These are phyloP conservation scores for Oncopeltus fasciatus DNA, from an alignment of 1,140 invertebrate species.

Conservation along the genomic window DNA sequence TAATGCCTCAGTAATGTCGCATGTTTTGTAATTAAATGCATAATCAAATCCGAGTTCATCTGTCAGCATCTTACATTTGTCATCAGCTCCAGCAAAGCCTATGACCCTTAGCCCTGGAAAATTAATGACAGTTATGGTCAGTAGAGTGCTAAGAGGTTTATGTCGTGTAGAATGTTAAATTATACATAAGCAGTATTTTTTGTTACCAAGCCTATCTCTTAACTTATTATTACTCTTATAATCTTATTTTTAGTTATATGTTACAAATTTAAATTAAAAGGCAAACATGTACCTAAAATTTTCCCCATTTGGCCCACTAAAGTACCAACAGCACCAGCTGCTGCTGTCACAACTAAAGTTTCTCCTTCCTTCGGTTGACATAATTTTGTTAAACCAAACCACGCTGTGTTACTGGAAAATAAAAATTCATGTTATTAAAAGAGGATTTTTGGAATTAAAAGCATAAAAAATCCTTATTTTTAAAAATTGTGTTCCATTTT, in stretches of 20 bases:
- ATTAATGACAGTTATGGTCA: too few relatives aligned
- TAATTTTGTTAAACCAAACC: conserved; percentile 53
- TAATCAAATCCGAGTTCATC: conserved; percentile 48
- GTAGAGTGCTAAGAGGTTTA: too few relatives aligned
- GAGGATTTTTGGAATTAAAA: too few relatives aligned
- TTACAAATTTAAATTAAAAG: too few relatives aligned
- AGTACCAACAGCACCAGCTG: conserved; percentile 51
- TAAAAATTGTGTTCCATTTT: too few relatives aligned
- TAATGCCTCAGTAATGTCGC: conserved; percentile 37
- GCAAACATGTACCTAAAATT: conserved; percentile 34
- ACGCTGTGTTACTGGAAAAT: conserved; percentile 46
- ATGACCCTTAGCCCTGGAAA: conserved; percentile 46
- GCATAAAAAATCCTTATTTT: too few relatives aligned
- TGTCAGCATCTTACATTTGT: conserved; percentile 51
- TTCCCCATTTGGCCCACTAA: conserved; percentile 60
- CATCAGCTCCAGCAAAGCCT: conserved; percentile 51
- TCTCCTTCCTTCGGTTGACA: conserved; percentile 51
- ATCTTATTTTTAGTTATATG: too few relatives aligned
- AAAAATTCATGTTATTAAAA: too few relatives aligned
- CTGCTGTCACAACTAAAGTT: conserved; percentile 46
- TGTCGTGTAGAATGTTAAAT: too few relatives aligned
- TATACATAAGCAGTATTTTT: too few relatives aligned
- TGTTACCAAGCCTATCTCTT: too few relatives aligned
- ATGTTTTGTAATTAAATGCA: conserved; percentile 55
- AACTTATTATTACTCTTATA: too few relatives aligned